These are phyloP conservation scores for Knipowitschia caucasica DNA, from an alignment of 2,797 vertebrate species.

Conservation along the genomic window DNA sequence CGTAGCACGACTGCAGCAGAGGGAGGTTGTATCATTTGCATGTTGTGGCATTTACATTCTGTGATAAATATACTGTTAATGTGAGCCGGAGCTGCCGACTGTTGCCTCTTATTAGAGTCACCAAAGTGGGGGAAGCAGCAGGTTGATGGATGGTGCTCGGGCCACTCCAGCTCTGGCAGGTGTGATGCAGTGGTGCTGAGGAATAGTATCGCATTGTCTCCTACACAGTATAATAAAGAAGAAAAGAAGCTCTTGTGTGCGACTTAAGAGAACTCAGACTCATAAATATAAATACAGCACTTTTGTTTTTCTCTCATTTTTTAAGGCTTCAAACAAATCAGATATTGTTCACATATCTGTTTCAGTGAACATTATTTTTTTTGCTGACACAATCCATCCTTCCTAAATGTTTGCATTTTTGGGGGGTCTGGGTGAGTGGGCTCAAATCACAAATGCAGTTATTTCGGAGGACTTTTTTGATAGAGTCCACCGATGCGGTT, in stretches of 20 bases:
- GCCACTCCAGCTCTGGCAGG: slow-evolving; percentile 16
- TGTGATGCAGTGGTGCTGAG: slow-evolving; percentile 12
- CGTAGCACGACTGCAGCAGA: slow-evolving; percentile 27
- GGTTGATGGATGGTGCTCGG: slow-evolving; percentile 38
- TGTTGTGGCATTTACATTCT: slow-evolving; percentile 48
- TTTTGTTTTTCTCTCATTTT: too few relatives aligned
- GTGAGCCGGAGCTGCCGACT: slow-evolving; percentile 28
- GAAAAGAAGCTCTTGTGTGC: not conserved
- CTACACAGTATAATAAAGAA: slow-evolving; percentile 14
- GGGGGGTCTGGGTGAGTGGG: too few relatives aligned
- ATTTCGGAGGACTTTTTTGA: too few relatives aligned
- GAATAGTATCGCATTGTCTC: slow-evolving; percentile 20
- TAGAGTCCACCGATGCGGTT: too few relatives aligned
- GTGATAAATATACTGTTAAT: slow-evolving; percentile 50
- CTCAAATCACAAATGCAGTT: too few relatives aligned
- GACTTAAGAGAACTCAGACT: too few relatives aligned
- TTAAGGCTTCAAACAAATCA: too few relatives aligned
- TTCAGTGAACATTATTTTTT: too few relatives aligned
- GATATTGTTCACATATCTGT: too few relatives aligned
- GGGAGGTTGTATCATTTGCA: slow-evolving; percentile 43
- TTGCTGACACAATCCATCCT: too few relatives aligned
- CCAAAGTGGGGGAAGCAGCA: slow-evolving; percentile 29
- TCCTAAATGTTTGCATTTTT: too few relatives aligned
- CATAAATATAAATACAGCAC: too few relatives aligned
- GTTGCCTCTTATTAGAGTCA: slow-evolving; percentile 36